A percentile compares a stretch with the other conserved stretches of the same genome.
phyloP scores from a whole-genome alignment of 1,140 invertebrate genomes.

The Camponotus pennsylvanicus region DNA sequence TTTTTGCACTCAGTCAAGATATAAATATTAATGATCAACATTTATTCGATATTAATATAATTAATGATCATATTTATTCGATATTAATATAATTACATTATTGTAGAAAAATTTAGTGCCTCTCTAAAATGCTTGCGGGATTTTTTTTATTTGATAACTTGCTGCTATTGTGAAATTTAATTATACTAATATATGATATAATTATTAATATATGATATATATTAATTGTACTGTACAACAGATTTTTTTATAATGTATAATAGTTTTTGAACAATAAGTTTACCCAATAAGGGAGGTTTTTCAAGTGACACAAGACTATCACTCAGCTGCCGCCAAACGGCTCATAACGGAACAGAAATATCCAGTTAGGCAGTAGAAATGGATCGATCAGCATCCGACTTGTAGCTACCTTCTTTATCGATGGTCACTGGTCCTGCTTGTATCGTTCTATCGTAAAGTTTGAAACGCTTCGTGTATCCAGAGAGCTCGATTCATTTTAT shows the following conservation, averaged over 20 bases:
- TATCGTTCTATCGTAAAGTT: background rate
- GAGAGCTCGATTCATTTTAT: conserved; percentile 3
- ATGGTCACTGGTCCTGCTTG: background rate
- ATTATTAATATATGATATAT: background rate
- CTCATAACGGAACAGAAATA: background rate
- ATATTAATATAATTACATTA: background rate
- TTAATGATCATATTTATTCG: background rate
- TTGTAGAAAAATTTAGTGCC: no score
- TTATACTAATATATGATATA: background rate
- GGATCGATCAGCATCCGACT: conserved; percentile 43
- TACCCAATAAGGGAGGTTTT: background rate
- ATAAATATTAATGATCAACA: no score
- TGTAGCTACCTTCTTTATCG: conserved; percentile 52
- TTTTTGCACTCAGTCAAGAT: no score
- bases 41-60: background rate
- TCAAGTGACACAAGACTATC: conserved; percentile 36
- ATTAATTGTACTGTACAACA: background rate
- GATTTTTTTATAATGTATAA: background rate
- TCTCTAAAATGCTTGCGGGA: no score
- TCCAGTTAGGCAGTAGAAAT: conserved; percentile 8
- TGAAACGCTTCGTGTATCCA: conserved; percentile 8
- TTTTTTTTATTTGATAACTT: background rate
- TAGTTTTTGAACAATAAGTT: background rate
- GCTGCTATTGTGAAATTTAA: background rate
- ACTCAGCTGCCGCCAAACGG: conserved; percentile 43